Evolutionary conservation across 2,888 invertebrate genomes (phyloP), one percentile per base, ranked within the genome.

Genomic region (Platycnemis pennipes): DNA sequence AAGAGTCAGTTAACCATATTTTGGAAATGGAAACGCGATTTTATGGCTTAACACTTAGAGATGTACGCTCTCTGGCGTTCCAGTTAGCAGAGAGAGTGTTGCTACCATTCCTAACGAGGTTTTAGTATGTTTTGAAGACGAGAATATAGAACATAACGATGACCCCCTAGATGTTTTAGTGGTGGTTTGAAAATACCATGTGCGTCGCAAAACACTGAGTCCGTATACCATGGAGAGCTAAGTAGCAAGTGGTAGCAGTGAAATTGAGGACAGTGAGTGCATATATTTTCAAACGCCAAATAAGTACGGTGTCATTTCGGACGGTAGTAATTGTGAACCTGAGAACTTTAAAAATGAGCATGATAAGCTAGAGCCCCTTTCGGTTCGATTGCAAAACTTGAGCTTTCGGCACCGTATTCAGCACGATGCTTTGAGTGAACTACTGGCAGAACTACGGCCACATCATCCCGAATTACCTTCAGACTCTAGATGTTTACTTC

Each of bases 391-490:
- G n/a, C 22, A 11, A 5, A n/a, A 77, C n/a, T 77, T 19, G 77
- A 77, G 77, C 77, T 1, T 16, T 5, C 77, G 77, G 2, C 7
- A 22, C 3, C n/a, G 7, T 22, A 77, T 77, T 8, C n/a, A 77
- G 77, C n/a, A 77, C 11, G 11, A 77, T 77, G 77, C 8, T 37
- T 77, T 77, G 77, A 19, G 77, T 77, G 77, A 77, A 77, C 37
- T 77, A 2, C 77, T 16, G 7, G 77, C 77, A 5, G 77, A 5
- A 11, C 77, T 95, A 95, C 85, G 94, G 95, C 0, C 95, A 95
- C 69, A 94, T 95, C 16, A 13, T 26, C 1, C 44, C 95, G 0
- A 45, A 88, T 44, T 85, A 88, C 0, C 88, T 77, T 53, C 53
- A 53, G 53, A 53, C 53, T n/a, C n/a, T 11, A 77, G 77, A 37